Evolutionary conservation across 2,888 invertebrate species (phyloP).

Genomic region (Netelia virgata): DNA sequence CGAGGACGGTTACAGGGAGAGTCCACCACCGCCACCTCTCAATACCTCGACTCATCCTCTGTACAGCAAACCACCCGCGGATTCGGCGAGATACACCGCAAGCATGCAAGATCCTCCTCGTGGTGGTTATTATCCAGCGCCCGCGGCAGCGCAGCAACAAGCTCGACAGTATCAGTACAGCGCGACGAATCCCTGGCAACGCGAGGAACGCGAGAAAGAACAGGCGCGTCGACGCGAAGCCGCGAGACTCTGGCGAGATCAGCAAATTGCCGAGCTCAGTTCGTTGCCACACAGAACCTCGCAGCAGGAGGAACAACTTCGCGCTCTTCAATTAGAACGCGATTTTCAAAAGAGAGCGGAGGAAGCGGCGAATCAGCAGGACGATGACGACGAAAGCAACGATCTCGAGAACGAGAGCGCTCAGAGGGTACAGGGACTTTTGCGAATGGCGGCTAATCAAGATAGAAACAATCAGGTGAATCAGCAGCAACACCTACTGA

Average conservation of each 20-base stretch:
- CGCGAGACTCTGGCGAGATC: constrained; percentile 93
- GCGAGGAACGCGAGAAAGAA: constrained; percentile 96
- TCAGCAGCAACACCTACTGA: constrained; percentile 79
- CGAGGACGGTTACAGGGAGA: constrained; percentile 82
- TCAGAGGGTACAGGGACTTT: constrained; percentile 86
- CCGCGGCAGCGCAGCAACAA: constrained; percentile 81
- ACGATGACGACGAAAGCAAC: constrained; percentile 87
- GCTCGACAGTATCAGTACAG: constrained; percentile 85
- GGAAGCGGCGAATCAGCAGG: constrained; percentile 90
- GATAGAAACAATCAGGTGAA: constrained; percentile 77
- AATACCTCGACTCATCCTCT: constrained; percentile 91
- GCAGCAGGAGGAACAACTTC: constrained; percentile 94
- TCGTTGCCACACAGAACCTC: constrained; percentile 89
- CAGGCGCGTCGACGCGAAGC: constrained; percentile 90
- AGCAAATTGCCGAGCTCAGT: constrained; percentile 93
- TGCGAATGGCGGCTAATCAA: constrained; percentile 84
- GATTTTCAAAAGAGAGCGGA: constrained; percentile 97
- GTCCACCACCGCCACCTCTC: constrained; percentile 89
- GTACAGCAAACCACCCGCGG: constrained; percentile 83
- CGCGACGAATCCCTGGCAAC: constrained; percentile 94
- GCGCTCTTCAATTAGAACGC: constrained; percentile 95
- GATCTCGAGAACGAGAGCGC: constrained; percentile 84
- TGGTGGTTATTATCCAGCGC: constrained; percentile 89
- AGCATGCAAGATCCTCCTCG: constrained; percentile 91
- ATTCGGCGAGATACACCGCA: constrained; percentile 87